phyloP scores from a whole-genome alignment of 2,888 invertebrate genomes.

The Cryptophagus acutangulus region DNA sequence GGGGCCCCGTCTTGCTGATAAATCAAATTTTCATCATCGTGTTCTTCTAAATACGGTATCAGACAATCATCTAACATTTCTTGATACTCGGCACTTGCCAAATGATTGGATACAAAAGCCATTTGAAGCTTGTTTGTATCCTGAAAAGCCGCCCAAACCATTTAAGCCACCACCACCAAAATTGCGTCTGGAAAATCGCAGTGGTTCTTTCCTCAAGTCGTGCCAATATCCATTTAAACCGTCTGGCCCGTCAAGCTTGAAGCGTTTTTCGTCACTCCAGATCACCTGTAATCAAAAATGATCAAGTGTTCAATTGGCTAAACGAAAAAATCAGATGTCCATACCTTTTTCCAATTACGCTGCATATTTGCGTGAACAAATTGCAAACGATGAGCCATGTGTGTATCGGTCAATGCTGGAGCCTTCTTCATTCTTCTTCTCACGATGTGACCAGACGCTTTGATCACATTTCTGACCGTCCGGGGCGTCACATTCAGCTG shows the following conservation, averaged over 20 bases:
- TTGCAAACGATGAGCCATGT: neutral
- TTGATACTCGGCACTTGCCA: neutral
- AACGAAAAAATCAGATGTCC: no score
- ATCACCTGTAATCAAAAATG: neutral
- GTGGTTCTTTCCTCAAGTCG: constrained; percentile 1
- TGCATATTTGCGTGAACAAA: neutral
- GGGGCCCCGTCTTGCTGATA: neutral
- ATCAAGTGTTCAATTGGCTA: neutral
- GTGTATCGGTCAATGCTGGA: neutral
- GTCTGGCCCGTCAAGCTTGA: neutral
- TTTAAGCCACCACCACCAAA: neutral
- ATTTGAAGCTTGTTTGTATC: neutral
- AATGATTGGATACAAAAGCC: neutral
- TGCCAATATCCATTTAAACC: neutral
- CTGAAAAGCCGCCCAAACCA: neutral
- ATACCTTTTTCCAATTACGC: neutral
- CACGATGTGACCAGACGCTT: neutral
- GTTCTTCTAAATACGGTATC: neutral
- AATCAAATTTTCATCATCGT: neutral
- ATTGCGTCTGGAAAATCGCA: neutral
- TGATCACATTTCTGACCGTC: constrained; percentile 6
- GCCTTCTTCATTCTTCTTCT: neutral
- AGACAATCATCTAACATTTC: constrained; percentile 1
- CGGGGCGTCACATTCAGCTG: neutral
- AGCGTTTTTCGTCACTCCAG: neutral